These are phyloP conservation scores for Amazona vittata DNA, from an alignment of 2,113 vertebrate genomes.

Conservation along the genomic window DNA sequence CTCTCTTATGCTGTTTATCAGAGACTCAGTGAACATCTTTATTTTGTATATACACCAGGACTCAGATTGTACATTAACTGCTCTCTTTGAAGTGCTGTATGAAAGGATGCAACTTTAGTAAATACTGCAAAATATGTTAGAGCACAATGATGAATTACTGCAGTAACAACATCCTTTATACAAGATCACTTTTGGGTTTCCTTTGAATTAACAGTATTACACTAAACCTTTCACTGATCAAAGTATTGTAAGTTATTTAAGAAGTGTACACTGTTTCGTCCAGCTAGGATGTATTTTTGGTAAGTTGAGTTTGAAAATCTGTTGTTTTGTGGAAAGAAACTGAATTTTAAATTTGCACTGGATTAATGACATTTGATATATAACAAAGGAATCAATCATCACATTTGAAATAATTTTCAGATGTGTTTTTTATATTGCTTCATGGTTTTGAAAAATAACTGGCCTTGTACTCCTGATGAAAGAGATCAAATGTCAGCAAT, in stretches of 20 bases:
- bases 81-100: not conserved
- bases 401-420: not conserved
- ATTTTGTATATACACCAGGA: slow-evolving; percentile 2
- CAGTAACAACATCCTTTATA: not conserved
- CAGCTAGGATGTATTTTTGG: not conserved
- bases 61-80: not conserved
- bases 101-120: not conserved
- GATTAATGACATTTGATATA: not conserved
- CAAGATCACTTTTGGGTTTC: not conserved
- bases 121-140: not conserved
- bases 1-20: slow-evolving; percentile 40
- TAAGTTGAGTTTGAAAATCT: not conserved
- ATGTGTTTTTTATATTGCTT: not conserved
- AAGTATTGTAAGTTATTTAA: not conserved
- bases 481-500: not conserved
- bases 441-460: not conserved
- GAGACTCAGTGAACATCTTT: slow-evolving; percentile 20
- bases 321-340: not conserved
- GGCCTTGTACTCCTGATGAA: not conserved
- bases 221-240: not conserved
- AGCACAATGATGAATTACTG: not conserved
- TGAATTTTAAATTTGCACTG: not conserved
- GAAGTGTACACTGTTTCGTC: not conserved
- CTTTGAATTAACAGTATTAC: not conserved
- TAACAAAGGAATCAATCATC: not conserved